Evolutionary conservation across 2,797 vertebrate genomes (phyloP).

Genomic region (Nannoperca australis): DNA sequence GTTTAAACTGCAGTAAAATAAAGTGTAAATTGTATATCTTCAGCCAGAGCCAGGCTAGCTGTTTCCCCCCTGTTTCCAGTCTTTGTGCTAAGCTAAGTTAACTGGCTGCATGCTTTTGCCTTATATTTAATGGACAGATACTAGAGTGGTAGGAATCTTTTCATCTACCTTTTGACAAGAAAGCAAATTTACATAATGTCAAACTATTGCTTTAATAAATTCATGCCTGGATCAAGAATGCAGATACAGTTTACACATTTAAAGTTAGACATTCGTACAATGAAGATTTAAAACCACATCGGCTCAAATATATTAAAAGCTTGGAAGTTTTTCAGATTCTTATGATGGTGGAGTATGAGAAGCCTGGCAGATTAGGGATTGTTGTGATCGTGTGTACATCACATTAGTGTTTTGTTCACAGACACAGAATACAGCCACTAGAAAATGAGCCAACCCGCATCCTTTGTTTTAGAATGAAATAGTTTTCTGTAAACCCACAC

Average conservation of each 20-base stretch:
- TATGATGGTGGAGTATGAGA: slow-evolving; percentile 38
- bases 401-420: background rate
- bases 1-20: background rate
- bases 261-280: background rate
- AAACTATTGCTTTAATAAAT: background rate
- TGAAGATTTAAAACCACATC: slow-evolving; percentile 23
- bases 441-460: slow-evolving; percentile 18
- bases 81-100: background rate
- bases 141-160: background rate
- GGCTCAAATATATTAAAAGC: slow-evolving; percentile 3
- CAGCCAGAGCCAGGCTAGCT: too few species aligned
- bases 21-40: background rate
- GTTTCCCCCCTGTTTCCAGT: background rate
- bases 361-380: slow-evolving; percentile 25
- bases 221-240: slow-evolving; percentile 1
- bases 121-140: background rate
- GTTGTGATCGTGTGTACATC: slow-evolving; percentile 19
- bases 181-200: background rate
- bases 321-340: slow-evolving; percentile 47
- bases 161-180: background rate
- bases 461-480: slow-evolving; percentile 43
- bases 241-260: background rate
- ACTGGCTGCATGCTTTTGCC: background rate
- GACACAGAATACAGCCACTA: slow-evolving; percentile 12
- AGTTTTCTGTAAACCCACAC: slow-evolving; percentile 45